phyloP scores from a whole-genome alignment of 2,888 invertebrate species.

The Priapulus caudatus region DNA sequence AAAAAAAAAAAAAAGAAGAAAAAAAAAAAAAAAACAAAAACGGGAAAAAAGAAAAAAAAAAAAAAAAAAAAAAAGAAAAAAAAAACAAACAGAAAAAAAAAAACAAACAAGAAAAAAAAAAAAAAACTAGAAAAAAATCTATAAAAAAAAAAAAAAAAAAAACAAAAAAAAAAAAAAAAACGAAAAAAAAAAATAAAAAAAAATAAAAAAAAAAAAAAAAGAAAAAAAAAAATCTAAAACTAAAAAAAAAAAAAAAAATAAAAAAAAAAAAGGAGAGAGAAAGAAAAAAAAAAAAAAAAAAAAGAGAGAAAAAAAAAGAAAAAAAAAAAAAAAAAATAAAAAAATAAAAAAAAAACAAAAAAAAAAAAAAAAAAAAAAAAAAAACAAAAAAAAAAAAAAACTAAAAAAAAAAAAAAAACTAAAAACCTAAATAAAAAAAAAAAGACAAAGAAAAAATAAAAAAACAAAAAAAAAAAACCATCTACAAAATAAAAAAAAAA shows the following conservation, averaged over 20 bases:
- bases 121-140: not conserved
- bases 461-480: too few relatives aligned
- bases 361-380: too few relatives aligned
- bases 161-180: not conserved
- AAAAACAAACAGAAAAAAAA: conserved; percentile 2
- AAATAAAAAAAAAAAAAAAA: not conserved
- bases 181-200: not conserved
- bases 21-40: conserved; percentile 2
- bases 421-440: too few relatives aligned
- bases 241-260: not conserved
- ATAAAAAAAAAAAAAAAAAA: not conserved
- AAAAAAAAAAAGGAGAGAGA: not conserved
- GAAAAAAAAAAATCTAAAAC: not conserved
- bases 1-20: conserved; percentile 7
- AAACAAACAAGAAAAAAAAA: conserved; percentile 7
- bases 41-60: conserved; percentile 6
- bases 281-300: not conserved
- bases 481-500: too few relatives aligned
- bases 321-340: not conserved
- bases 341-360: not conserved
- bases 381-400: too few relatives aligned
- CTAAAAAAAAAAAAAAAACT: too few relatives aligned
- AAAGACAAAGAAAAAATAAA: too few relatives aligned
- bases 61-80: not conserved
- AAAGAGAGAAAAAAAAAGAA: not conserved